Conservation (phyloP, 2,888 invertebrate genomes). For the Carpatolechia fugitivella region DNA sequence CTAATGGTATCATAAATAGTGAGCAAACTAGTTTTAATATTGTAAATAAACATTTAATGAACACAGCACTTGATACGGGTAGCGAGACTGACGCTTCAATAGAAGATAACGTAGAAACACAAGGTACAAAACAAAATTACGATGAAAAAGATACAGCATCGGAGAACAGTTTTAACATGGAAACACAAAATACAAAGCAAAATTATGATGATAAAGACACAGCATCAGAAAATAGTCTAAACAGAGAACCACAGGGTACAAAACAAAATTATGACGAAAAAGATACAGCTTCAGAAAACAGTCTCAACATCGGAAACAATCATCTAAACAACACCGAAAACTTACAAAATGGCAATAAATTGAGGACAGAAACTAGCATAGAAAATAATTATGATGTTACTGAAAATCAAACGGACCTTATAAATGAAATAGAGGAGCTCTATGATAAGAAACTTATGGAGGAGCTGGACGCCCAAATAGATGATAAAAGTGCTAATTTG, state of each 20-base stretch:
- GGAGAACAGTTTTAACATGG: background rate
- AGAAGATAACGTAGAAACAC: background rate
- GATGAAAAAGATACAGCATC: background rate
- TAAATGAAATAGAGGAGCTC: background rate
- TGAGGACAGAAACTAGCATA: background rate
- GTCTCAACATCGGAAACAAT: background rate
- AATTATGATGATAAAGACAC: background rate
- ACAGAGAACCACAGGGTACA: background rate
- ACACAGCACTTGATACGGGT: background rate
- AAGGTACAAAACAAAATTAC: background rate
- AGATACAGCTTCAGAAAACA: background rate
- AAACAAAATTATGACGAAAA: background rate
- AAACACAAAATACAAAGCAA: background rate
- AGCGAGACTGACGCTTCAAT: background rate
- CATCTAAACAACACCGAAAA: background rate
- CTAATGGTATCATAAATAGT: background rate
- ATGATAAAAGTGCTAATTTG: background rate
- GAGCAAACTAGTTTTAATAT: background rate
- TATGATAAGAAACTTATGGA: background rate
- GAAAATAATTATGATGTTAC: background rate
- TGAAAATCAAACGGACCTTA: background rate
- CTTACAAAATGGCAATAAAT: background rate
- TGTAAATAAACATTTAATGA: background rate
- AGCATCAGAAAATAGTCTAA: background rate
- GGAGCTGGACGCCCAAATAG: background rate